These are phyloP conservation scores for Diabrotica virgifera DNA, from an alignment of 1,140 invertebrate species.

Conservation along the genomic window DNA sequence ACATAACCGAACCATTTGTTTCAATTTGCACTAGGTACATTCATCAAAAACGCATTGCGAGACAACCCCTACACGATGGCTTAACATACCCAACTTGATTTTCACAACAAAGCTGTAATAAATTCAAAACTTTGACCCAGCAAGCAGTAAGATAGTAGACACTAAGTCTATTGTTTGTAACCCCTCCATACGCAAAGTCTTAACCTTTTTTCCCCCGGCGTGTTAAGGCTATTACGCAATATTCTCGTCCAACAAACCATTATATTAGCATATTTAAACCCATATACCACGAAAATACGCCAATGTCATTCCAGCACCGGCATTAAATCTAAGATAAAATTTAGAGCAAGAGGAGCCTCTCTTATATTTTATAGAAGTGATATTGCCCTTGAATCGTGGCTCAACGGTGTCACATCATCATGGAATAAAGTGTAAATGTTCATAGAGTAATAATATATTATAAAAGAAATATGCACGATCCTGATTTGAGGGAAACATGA, in stretches of 20 bases:
- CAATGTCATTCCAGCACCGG: background rate
- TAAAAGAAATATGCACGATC: too few relatives aligned
- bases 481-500: too few relatives aligned
- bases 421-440: too few relatives aligned
- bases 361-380: too few relatives aligned
- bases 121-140: background rate
- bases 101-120: background rate
- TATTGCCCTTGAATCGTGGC: too few relatives aligned
- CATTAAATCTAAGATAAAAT: background rate
- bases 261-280: constrained; percentile 34
- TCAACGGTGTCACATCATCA: too few relatives aligned
- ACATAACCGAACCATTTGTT: too few relatives aligned
- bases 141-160: background rate
- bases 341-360: background rate
- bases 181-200: constrained; percentile 34
- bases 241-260: constrained; percentile 33
- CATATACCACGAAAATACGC: constrained; percentile 29
- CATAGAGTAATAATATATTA: too few relatives aligned
- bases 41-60: too few relatives aligned
- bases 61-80: too few relatives aligned
- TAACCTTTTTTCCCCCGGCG: constrained; percentile 27
- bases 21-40: too few relatives aligned
- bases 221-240: constrained; percentile 34
- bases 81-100: background rate
- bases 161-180: constrained; percentile 6